Base-by-base conservation (phyloP, 2,797 vertebrate species). In the Gymnothorax reevesii region DNA sequence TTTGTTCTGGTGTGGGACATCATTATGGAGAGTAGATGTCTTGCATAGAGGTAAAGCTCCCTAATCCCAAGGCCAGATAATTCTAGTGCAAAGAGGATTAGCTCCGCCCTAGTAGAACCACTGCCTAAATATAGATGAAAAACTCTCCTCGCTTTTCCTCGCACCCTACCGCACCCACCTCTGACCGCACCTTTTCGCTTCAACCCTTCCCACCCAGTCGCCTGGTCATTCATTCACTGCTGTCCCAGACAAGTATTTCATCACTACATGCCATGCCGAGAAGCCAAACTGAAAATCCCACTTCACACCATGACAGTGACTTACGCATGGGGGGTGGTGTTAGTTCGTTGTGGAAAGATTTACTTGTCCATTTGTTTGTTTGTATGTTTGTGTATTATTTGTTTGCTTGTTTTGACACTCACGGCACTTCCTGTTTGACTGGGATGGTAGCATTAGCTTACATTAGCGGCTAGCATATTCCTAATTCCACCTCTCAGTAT, bases 21-120 rank as follows among this genome's bases (percentile, higher is more conserved):
- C 90, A 92, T 91, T 91, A 89, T 85, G 84, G 86, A 88, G 85
- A 91, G 86, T 87, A 88, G 75, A 86, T 92, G 88, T 90, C 89
- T 86, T 57, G 87, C 17, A 89, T 88, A 88, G 87, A 90, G 89
- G 89, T 92, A 94, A 92, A 93, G 88, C 92, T 87, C 91, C 92
- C 88, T 97, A 97, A 97, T 96, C 95, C 94, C 85, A 86, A 42
- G 90, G 90, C 91, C 91, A 91, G 92, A 94, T 94, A 94, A 94
- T 93, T 94, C 87, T 88, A 64, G 12, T 87, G 88, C 84, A 95
- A 96, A 97, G 95, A 95, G 94, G 96, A 97, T 97, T 97, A 97
- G 79, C 77, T 88, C 90, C 88, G 71, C 93, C 94, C 93, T 87
- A 87, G 90, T 90, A 90, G 83, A 93, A 90, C 88, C 92, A 82